Evolutionary conservation across 2,888 invertebrate species (phyloP).

Genomic region (Dryocosmus kuriphilus): DNA sequence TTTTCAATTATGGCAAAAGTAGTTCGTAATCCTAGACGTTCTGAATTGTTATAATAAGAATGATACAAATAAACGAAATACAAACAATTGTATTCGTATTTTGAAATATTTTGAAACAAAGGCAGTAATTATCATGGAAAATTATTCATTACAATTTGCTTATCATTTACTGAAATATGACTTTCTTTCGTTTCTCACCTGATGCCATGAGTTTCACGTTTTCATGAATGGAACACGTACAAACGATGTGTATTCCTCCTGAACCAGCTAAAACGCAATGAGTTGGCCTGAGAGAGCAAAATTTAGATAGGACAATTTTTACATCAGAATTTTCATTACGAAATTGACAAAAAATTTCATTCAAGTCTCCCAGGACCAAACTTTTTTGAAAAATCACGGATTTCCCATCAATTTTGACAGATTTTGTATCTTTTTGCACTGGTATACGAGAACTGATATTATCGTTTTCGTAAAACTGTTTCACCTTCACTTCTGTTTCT

Average conservation of each 20-base stretch:
- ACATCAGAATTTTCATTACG: neutral
- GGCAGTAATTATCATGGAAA: neutral
- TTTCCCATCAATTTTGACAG: neutral
- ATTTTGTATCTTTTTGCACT: no score
- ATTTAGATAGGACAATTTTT: neutral
- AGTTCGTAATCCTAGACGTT: no score
- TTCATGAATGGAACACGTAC: conserved; percentile 16
- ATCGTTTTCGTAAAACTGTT: no score
- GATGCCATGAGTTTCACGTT: conserved; percentile 41
- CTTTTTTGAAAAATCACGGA: neutral
- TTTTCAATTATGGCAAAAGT: neutral
- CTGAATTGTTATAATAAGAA: neutral
- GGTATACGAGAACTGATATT: no score
- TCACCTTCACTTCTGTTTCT: no score
- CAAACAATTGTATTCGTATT: neutral
- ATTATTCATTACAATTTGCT: neutral
- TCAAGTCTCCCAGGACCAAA: neutral
- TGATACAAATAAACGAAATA: neutral
- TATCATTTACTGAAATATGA: neutral
- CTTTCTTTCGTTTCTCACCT: neutral
- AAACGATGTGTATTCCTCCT: neutral
- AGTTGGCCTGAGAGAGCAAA: neutral
- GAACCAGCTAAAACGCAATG: neutral
- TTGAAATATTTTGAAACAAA: neutral
- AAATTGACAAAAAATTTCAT: neutral